Percentiles rank a stretch among this genome's conserved stretches.
phyloP scores from a whole-genome alignment of 1,140 invertebrate species.

The Chlorops oryzae region DNA sequence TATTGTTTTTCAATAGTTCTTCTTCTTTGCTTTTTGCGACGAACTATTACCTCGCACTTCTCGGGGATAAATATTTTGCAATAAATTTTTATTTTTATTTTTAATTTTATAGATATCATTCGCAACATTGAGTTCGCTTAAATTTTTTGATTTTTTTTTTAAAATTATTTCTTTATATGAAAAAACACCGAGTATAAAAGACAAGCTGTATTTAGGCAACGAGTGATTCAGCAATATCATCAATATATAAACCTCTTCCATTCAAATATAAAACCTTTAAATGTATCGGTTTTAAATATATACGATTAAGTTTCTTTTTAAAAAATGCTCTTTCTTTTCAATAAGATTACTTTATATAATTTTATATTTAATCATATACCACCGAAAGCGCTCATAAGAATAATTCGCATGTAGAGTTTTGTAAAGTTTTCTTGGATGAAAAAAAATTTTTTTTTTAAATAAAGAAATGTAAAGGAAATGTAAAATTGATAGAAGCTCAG shows the following conservation, averaged over 20 bases:
- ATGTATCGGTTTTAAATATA: too few relatives aligned
- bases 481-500: too few relatives aligned
- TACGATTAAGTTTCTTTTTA: constrained; percentile 6
- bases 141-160: background rate
- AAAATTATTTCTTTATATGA: background rate
- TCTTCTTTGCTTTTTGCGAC: background rate
- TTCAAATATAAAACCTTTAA: too few relatives aligned
- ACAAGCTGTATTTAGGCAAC: constrained; percentile 48
- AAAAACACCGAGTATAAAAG: constrained; percentile 47
- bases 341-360: background rate
- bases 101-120: too few relatives aligned
- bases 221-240: constrained; percentile 45
- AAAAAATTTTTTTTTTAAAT: constrained; percentile 4
- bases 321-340: background rate
- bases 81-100: background rate
- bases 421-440: background rate
- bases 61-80: background rate
- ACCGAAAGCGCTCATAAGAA: constrained; percentile 47
- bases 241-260: too few relatives aligned
- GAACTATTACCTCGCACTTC: background rate
- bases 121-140: too few relatives aligned
- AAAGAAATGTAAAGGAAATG: background rate
- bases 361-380: constrained; percentile 6
- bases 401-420: background rate
- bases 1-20: too few relatives aligned